A percentile compares a stretch with the other conserved stretches of the same genome.
Evolutionary conservation across 2,797 vertebrate genomes (phyloP).

Genomic region (Natrix natrix): DNA sequence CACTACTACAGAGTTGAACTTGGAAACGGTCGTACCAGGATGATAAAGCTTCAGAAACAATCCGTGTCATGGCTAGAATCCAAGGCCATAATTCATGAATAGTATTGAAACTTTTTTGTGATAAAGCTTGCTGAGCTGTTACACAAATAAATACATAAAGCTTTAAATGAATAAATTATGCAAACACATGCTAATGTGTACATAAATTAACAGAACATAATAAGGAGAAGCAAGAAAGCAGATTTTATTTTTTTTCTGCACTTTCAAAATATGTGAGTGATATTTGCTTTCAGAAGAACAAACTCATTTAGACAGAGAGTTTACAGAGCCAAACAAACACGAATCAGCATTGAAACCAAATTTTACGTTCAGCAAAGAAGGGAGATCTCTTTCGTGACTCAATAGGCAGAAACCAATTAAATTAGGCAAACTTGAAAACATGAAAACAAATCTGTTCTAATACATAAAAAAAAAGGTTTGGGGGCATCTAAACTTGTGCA

Average conservation of each 20-base stretch:
- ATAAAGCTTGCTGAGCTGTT: constrained; percentile 65
- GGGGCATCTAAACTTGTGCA: constrained; percentile 36
- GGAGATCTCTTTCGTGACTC: constrained; percentile 63
- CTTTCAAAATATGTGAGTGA: constrained; percentile 71
- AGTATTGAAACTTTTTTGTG: constrained; percentile 55
- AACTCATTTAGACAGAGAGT: constrained; percentile 69
- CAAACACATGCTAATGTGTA: constrained; percentile 76
- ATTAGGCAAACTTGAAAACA: constrained; percentile 62
- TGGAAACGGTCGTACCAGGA: constrained; percentile 48
- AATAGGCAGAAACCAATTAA: constrained; percentile 65
- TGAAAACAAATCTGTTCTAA: constrained; percentile 55
- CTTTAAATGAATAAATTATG: constrained; percentile 74
- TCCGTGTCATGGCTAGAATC: constrained; percentile 48
- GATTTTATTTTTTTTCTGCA: constrained; percentile 71
- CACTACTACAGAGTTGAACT: constrained; percentile 40
- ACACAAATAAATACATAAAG: constrained; percentile 69
- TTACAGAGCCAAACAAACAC: constrained; percentile 71
- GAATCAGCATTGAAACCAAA: constrained; percentile 72
- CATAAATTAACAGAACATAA: constrained; percentile 75
- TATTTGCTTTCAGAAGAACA: constrained; percentile 74
- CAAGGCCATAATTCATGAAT: constrained; percentile 55
- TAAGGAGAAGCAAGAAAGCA: constrained; percentile 73
- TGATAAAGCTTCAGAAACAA: constrained; percentile 29
- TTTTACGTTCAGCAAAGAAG: constrained; percentile 68
- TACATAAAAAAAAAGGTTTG: constrained; percentile 52